Evolutionary conservation across 2,113 vertebrate species (phyloP).

Genomic region (Canis aureus): DNA sequence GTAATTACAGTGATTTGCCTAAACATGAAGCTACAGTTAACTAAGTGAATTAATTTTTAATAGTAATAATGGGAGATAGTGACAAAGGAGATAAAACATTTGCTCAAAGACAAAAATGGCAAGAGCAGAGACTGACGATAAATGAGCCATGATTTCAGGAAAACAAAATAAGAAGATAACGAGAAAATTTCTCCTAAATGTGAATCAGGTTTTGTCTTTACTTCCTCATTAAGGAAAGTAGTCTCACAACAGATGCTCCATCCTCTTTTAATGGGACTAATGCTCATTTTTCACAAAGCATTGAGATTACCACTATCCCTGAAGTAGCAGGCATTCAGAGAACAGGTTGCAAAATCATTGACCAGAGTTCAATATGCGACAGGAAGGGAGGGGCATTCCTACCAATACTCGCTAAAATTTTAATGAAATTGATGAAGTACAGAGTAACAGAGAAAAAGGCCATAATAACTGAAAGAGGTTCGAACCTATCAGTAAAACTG

Average conservation of each 20-base stretch:
- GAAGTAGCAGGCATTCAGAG: not conserved
- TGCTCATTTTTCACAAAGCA: not conserved
- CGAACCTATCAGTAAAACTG: not conserved
- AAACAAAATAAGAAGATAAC: conserved; percentile 27
- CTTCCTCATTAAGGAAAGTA: not conserved
- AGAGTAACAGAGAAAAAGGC: not conserved
- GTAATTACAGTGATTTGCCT: not conserved
- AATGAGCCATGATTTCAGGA: not conserved
- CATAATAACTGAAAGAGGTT: conserved; percentile 16
- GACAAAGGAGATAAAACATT: not conserved
- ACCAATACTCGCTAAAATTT: not conserved
- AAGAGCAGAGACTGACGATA: not conserved
- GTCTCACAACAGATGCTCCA: not conserved
- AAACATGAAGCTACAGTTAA: not conserved
- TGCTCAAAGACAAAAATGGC: not conserved
- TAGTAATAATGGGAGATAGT: not conserved
- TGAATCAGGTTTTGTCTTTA: conserved; percentile 28
- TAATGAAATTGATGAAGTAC: not conserved
- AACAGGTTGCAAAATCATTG: not conserved
- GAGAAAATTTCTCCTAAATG: not conserved
- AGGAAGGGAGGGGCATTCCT: not conserved
- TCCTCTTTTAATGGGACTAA: not conserved
- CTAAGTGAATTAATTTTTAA: not conserved
- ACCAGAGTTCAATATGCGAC: not conserved
- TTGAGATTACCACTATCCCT: not conserved